phyloP scores from a whole-genome alignment of 1,140 invertebrate species.

The Drosophila melanogaster region DNA sequence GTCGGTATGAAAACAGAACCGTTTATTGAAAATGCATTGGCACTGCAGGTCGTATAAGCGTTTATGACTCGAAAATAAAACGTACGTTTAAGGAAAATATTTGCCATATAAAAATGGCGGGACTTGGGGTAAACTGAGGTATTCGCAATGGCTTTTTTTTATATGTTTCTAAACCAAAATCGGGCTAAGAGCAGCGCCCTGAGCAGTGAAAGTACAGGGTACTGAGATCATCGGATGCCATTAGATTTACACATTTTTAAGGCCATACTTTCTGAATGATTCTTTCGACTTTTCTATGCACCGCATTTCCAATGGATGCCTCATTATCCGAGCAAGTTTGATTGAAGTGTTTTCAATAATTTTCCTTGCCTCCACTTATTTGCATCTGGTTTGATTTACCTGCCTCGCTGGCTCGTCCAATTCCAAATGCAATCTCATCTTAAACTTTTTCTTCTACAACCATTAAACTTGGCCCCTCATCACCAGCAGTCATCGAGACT shows the following conservation, averaged over 20 bases:
- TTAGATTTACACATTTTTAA: neutral
- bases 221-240: neutral
- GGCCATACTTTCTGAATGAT: neutral
- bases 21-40: conserved; percentile 42
- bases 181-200: too few relatives aligned
- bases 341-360: conserved; percentile 26
- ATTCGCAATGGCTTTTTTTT: neutral
- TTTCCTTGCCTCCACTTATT: conserved; percentile 6
- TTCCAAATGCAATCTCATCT: conserved; percentile 51
- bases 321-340: conserved; percentile 36
- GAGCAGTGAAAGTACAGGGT: too few relatives aligned
- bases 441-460: conserved; percentile 42
- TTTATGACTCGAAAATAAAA: conserved; percentile 27
- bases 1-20: conserved; percentile 8
- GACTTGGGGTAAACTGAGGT: neutral
- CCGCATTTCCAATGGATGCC: conserved; percentile 20
- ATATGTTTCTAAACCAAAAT: neutral
- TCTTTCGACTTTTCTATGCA: neutral
- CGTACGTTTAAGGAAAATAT: conserved; percentile 13
- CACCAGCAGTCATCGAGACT: conserved; percentile 8
- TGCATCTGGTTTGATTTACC: conserved; percentile 17
- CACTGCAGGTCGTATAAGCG: conserved; percentile 35
- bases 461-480: conserved; percentile 41
- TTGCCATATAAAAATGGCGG: conserved; percentile 1
- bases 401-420: conserved; percentile 13